Conservation (phyloP, 2,113 vertebrate genomes). For the Puffinus mauretanicus region DNA sequence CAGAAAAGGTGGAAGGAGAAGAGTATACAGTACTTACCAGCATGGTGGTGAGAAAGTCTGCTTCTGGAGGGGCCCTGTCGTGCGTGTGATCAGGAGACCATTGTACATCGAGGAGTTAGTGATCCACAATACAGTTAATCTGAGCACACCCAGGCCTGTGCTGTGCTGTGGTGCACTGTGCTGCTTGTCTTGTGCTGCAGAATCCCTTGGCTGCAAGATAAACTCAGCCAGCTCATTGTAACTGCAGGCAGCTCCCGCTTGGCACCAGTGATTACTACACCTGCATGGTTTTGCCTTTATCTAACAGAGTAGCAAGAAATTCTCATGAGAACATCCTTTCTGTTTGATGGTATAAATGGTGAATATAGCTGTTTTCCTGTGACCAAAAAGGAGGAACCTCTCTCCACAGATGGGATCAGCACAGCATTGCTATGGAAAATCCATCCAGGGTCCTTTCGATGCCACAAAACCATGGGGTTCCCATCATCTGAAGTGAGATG, state of each 20-base stretch:
- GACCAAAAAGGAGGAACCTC: neutral
- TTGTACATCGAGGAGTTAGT: neutral
- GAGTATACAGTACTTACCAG: neutral
- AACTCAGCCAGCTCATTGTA: neutral
- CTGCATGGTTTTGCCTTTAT: neutral
- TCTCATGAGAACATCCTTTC: neutral
- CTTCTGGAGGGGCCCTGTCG: neutral
- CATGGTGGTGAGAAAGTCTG: neutral
- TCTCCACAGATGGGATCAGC: neutral
- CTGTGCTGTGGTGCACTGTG: neutral
- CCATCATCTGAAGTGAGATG: neutral
- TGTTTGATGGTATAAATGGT: neutral
- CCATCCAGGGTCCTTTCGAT: rapidly evolving
- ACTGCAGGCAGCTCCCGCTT: neutral
- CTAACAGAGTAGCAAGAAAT: neutral
- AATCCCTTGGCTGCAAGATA: neutral
- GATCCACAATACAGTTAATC: too few relatives aligned
- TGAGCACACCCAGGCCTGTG: neutral
- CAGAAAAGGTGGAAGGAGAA: neutral
- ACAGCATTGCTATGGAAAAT: neutral
- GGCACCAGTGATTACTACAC: too few relatives aligned
- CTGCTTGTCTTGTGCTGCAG: neutral
- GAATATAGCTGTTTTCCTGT: neutral
- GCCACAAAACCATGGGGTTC: too few relatives aligned
- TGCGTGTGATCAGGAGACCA: neutral